phyloP scores from a whole-genome alignment of 2,888 invertebrate species.

The Pachliopta kotzebuea region DNA sequence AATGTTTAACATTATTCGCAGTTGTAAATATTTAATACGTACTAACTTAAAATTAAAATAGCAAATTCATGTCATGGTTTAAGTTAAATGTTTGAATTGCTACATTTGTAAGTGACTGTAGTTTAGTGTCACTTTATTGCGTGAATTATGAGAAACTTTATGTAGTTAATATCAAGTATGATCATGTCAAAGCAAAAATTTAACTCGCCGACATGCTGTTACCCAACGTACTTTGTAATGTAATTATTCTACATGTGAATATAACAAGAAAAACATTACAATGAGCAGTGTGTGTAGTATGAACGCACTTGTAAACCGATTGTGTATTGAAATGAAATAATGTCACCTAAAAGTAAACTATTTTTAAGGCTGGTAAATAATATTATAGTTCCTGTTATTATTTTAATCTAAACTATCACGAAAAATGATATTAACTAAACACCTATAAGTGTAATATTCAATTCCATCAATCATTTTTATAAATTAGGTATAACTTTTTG shows the following conservation, averaged over 20 bases:
- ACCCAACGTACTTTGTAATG: slow-evolving; percentile 17
- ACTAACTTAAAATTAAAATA: slow-evolving; percentile 8
- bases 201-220: slow-evolving; percentile 16
- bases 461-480: no score
- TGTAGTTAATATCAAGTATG: slow-evolving; percentile 23
- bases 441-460: no score
- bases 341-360: not conserved
- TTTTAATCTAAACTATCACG: no score
- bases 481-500: no score
- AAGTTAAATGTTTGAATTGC: slow-evolving; percentile 21
- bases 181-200: slow-evolving; percentile 28
- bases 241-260: slow-evolving; percentile 24
- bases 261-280: slow-evolving; percentile 22
- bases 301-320: slow-evolving; percentile 7
- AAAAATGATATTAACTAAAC: no score
- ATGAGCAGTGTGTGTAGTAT: slow-evolving; percentile 10
- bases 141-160: slow-evolving; percentile 27
- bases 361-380: not conserved
- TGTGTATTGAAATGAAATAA: slow-evolving; percentile 14
- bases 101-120: slow-evolving; percentile 27
- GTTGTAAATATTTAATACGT: not conserved
- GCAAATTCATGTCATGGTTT: slow-evolving; percentile 21
- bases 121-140: slow-evolving; percentile 29
- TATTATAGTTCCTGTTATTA: no score
- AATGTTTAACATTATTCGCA: not conserved